Evolutionary conservation across 2,888 invertebrate species (phyloP).

Genomic region (Drosophila stalkeri): DNA sequence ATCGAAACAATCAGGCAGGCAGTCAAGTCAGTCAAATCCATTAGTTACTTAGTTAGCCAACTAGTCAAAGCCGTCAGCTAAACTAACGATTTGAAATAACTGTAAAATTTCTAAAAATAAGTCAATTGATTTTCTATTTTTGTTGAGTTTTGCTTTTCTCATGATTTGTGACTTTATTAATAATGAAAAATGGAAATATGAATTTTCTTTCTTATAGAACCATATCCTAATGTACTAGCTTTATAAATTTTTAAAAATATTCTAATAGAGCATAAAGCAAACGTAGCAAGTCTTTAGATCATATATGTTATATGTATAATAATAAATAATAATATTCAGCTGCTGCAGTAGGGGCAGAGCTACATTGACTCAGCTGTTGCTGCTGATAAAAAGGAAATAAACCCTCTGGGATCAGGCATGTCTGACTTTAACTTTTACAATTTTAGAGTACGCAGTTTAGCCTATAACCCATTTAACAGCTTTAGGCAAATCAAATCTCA

Average conservation of each 20-base stretch:
- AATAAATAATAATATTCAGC: too few relatives aligned
- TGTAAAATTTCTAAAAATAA: constrained; percentile 13
- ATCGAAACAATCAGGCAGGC: constrained; percentile 28
- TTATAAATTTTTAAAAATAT: too few relatives aligned
- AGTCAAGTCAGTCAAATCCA: constrained; percentile 24
- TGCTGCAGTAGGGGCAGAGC: too few relatives aligned
- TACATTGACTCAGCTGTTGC: neutral
- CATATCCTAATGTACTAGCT: too few relatives aligned
- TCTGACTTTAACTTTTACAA: neutral
- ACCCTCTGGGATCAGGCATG: neutral
- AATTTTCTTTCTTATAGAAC: too few relatives aligned
- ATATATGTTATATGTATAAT: too few relatives aligned
- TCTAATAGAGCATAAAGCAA: too few relatives aligned
- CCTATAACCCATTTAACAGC: neutral
- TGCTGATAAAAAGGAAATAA: neutral
- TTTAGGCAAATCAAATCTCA: neutral
- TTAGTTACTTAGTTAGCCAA: constrained; percentile 38
- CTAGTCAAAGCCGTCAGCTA: constrained; percentile 43
- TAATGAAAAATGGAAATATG: too few relatives aligned
- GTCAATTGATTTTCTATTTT: constrained; percentile 10
- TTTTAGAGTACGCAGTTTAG: neutral
- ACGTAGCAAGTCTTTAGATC: too few relatives aligned
- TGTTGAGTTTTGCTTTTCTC: neutral
- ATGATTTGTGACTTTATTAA: neutral
- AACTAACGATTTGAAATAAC: constrained; percentile 24